phyloP scores from a whole-genome alignment of 1,140 invertebrate species.

The Hirudo medicinalis region DNA sequence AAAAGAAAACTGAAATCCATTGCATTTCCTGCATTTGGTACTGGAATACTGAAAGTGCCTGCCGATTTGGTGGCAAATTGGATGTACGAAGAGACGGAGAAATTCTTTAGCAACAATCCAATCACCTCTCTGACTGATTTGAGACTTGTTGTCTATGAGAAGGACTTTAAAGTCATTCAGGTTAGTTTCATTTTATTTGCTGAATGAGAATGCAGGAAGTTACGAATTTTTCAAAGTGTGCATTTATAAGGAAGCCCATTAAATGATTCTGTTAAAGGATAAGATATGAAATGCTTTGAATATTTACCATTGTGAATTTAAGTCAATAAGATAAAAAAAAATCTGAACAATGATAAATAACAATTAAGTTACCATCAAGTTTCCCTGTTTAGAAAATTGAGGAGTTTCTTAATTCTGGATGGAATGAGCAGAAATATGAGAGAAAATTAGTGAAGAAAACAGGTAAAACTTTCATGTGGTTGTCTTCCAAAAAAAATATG shows the following conservation, averaged over 20 bases:
- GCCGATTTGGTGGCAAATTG: slow-evolving; percentile 25
- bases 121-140: slow-evolving; percentile 23
- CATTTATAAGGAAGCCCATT: too few species aligned
- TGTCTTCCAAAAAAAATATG: not conserved
- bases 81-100: slow-evolving; percentile 25
- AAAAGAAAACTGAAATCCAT: slow-evolving; percentile 21
- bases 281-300: too few species aligned
- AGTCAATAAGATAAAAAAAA: too few species aligned
- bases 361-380: not conserved
- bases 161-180: slow-evolving; percentile 22
- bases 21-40: slow-evolving; percentile 29
- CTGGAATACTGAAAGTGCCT: slow-evolving; percentile 28
- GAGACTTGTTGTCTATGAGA: slow-evolving; percentile 28
- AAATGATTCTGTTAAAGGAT: too few species aligned
- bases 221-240: too few species aligned
- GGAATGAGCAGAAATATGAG: not conserved
- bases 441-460: not conserved
- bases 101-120: slow-evolving; percentile 24
- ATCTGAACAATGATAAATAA: too few species aligned
- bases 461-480: not conserved
- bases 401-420: not conserved
- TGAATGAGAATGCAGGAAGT: too few species aligned
- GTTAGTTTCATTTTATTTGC: not conserved
- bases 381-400: slow-evolving; percentile 28
- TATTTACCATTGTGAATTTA: too few species aligned